Base-by-base conservation (phyloP, 2,888 invertebrate species). In the Subacronicta megacephala region DNA sequence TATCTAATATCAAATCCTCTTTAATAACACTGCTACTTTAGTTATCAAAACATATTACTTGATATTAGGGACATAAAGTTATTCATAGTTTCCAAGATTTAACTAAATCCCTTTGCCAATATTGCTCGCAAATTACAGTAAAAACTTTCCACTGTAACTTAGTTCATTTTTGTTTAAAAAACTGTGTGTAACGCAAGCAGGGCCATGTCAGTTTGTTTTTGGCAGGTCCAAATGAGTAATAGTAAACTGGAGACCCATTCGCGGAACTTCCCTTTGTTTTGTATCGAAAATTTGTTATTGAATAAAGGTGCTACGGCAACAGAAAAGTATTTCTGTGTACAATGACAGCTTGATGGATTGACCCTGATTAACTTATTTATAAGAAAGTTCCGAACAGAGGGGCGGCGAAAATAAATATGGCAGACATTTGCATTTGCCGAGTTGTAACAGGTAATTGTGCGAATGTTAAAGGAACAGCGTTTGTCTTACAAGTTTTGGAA, bases 311-410 rank as follows among this genome's bases (percentile, higher is more conserved):
- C 60, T 54, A 54, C 38, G 62, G 64, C 64, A 70, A 68, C 77
- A 75, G 73, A 72, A 80, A 81, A 81, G 79, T 82, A 80, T 80
- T 81, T 75, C 74, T 73, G 64, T 78, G 74, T 72, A 69, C 66
- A 74, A 80, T 78, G 86, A 83, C 85, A 86, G 80, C 72, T 78
- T 86, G 86, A 87, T 85, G 81, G 85, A 87, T 86, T 78, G 81
- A 76, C 70, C 69, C 75, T 80, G 81, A 85, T 85, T 82, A 80
- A 74, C 79, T 81, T 78, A 81, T 80, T 74, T 78, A 74, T 55
- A 74, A 73, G 67, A 76, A 72, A 74, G 69, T 75, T 77, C 50
- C 29, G 46, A 77, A 78, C 70, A 76, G 73, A 67, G 68, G 54
- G 69, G 66, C 57, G 62, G 70, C 70, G 53, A 63, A 76, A 77